phyloP scores from a whole-genome alignment of 37 sponge, comb jelly and placozoan genomes.

The Oopsacas minuta region DNA sequence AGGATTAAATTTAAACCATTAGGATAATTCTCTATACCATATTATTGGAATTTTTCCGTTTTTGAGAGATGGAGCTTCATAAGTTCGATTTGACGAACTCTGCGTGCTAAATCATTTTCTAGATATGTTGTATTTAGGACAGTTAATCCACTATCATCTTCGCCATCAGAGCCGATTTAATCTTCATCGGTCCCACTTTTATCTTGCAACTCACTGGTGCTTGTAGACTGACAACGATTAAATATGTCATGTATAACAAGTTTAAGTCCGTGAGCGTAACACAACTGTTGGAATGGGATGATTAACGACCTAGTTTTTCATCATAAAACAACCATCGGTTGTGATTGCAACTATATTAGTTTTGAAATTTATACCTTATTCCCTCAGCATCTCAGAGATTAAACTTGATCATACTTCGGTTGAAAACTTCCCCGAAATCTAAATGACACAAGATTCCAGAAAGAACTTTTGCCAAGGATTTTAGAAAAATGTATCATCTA shows the following conservation, averaged over 20 bases:
- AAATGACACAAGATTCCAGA: background rate
- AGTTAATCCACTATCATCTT: background rate
- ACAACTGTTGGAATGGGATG: background rate
- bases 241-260: background rate
- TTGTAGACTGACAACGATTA: background rate
- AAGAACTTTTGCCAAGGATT: background rate
- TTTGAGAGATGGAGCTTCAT: background rate
- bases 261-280: background rate
- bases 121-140: background rate
- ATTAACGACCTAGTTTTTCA: no score
- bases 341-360: background rate
- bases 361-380: background rate
- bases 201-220: background rate
- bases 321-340: background rate
- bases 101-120: background rate
- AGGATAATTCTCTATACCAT: background rate
- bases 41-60: background rate
- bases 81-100: background rate
- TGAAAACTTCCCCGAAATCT: background rate
- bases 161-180: background rate
- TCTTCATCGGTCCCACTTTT: background rate
- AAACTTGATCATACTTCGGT: background rate
- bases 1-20: background rate
- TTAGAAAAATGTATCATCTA: background rate
- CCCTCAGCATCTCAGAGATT: background rate